Base-by-base conservation (phyloP, 2,888 invertebrate genomes). In the Amitus sp. region DNA sequence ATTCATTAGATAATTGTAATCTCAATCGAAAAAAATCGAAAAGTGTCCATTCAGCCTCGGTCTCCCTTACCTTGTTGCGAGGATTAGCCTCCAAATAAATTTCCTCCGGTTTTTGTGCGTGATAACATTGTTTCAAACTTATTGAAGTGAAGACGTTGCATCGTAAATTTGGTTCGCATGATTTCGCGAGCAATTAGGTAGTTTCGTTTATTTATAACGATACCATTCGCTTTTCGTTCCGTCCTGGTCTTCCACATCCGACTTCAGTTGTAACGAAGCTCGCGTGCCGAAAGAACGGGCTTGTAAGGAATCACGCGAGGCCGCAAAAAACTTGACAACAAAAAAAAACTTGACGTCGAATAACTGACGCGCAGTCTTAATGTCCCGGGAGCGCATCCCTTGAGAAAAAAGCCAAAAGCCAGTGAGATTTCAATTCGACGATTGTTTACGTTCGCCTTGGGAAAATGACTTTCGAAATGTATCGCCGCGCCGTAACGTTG, bases 281-380 rank as follows among this genome's bases (percentile, higher is more conserved):
- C 45, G 66, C 63, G 61, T 66, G 63, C 58, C 63, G 55, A 47
- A 34, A 49, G 47, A 54, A 48, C 47, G 47, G 47, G 57, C 52
- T 63, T 55, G 61, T 51, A 57, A n/a, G 20, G 47, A 58, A 55
- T 59, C 64, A 67, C 64, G 62, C 64, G 54, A 62, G 40, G n/a
- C n/a, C n/a, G n/a, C n/a, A n/a, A n/a, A n/a, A n/a, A n/a, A n/a
- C n/a, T n/a, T n/a, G n/a, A n/a, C n/a, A n/a, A n/a, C n/a, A n/a
- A n/a, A n/a, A n/a, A n/a, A n/a, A n/a, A n/a, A n/a, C n/a, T n/a
- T n/a, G n/a, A n/a, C n/a, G n/a, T n/a, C n/a, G n/a, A n/a, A n/a
- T n/a, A n/a, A n/a, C n/a, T 55, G 10, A 45, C 47, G 54, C 59
- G 56, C 62, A 67, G 52, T 58, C 55, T 50, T 66, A 58, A 63